Conservation (phyloP, 2,113 vertebrate species). For the Scatophagus argus region DNA sequence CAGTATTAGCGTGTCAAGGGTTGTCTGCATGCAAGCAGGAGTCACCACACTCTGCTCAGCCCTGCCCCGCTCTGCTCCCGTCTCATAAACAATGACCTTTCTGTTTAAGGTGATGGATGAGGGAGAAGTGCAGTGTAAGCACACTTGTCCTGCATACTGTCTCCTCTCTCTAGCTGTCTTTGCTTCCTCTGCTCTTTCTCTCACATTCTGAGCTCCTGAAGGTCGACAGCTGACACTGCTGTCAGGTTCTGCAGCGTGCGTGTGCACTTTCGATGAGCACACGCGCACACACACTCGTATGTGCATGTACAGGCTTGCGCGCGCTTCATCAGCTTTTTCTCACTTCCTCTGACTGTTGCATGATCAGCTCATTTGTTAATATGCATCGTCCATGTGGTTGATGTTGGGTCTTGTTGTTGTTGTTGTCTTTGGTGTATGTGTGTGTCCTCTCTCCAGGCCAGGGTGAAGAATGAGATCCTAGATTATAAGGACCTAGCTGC, state of each 20-base stretch:
- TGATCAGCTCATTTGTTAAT: constrained; percentile 40
- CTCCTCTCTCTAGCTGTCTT: constrained; percentile 35
- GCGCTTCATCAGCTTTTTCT: constrained; percentile 36
- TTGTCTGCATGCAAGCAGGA: constrained; percentile 63
- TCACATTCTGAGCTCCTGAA: constrained; percentile 62
- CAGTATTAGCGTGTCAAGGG: constrained; percentile 58
- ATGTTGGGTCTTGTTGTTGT: constrained; percentile 66
- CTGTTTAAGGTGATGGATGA: constrained; percentile 78
- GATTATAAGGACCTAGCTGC: constrained; percentile 99
- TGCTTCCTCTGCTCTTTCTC: constrained; percentile 45
- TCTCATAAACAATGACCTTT: constrained; percentile 81
- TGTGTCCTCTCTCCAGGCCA: constrained; percentile 92
- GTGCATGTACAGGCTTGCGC: constrained; percentile 4
- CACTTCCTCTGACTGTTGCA: constrained; percentile 15
- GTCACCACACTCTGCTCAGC: constrained; percentile 44
- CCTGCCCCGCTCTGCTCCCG: constrained; percentile 48
- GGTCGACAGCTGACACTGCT: constrained; percentile 64
- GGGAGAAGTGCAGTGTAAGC: constrained; percentile 76
- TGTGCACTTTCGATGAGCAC: constrained; percentile 37
- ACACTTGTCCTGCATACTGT: constrained; percentile 47
- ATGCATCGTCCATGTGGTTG: constrained; percentile 62
- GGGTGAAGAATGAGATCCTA: constrained; percentile 99
- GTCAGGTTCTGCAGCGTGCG: constrained; percentile 41
- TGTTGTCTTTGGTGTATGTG: constrained; percentile 77
- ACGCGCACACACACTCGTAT: background rate